Percentiles rank a stretch among this genome's conserved stretches.
Conservation (phyloP, 2,113 vertebrate species). For the Jaculus jaculus region DNA sequence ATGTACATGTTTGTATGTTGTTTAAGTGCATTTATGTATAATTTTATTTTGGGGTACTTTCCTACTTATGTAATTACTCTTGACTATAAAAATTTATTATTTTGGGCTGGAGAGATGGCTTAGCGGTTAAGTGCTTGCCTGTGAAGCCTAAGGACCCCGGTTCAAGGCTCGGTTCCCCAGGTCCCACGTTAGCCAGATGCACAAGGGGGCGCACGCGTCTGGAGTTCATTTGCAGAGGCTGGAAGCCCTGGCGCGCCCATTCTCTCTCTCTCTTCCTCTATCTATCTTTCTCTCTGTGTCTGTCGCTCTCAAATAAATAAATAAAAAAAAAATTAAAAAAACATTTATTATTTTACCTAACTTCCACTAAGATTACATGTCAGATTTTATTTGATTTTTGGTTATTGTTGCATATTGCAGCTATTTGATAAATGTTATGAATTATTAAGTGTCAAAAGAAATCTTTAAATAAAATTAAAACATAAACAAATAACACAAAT, state of each 20-base stretch:
- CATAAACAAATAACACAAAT: background rate
- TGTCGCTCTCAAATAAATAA: no score
- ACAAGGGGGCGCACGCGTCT: no score
- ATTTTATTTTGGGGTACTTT: background rate
- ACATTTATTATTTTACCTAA: background rate
- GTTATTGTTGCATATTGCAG: background rate
- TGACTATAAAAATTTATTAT: background rate
- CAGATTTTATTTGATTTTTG: background rate
- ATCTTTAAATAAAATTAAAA: background rate
- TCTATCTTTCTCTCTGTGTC: no score
- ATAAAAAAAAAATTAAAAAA: no score
- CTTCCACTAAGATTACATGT: background rate
- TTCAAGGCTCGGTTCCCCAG: no score
- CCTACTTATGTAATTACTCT: background rate
- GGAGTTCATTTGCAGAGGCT: no score
- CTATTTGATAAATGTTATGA: background rate
- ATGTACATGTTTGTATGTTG: background rate
- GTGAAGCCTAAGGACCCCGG: no score
- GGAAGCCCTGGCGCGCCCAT: no score
- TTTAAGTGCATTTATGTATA: background rate
- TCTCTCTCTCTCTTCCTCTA: no score
- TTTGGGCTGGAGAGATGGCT: no score
- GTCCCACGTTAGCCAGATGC: no score
- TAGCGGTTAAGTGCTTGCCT: no score
- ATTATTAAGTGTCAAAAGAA: background rate